Evolutionary conservation across 2,888 invertebrate genomes (phyloP), one percentile per base, ranked within the genome.

Genomic region (Lithosia quadra): DNA sequence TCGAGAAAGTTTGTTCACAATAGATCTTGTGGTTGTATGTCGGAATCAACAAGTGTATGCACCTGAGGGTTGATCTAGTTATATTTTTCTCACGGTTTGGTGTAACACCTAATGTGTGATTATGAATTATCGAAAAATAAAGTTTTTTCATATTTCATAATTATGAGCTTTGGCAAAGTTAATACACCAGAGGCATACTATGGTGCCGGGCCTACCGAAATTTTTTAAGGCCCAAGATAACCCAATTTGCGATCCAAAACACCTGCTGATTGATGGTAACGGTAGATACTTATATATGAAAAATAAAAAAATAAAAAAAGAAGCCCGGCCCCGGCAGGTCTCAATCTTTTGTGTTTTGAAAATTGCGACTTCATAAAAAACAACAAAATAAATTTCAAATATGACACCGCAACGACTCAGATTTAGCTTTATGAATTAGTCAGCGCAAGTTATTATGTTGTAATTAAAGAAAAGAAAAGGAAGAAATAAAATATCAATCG

Each of bases 31-130:
- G 71, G 73, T 70, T 61, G 22, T 57, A 68, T 68, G 66, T 11
- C 8, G n/a, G 43, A 63, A 62, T 68, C 74, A 73, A 79, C 71
- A 73, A 81, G 75, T 81, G 69, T 66, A 69, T 10, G 58, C 36
- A 75, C 33, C 66, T 70, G 69, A 57, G 28, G 33, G 39, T 58
- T 61, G 36, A 56, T 66, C 63, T 49, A 55, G 53, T 21, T 69
- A 61, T 28, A 53, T 67, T 65, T 67, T 67, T 67, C 28, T 21
- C 60, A 59, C 43, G 59, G 24, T 56, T 9, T 39, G 18, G 10
- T 56, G 11, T 49, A 49, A 49, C n/a, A 56, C 21, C 15, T 28
- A 18, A 56, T 28, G 28, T 28, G n/a, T 56, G 56, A 15, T 56
- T 56, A 5, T 56, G 24, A 56, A 13, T 24, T 13, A 15, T n/a